Evolutionary conservation across 1,140 invertebrate species (phyloP).

Genomic region (Tetragnatha versicolor): DNA sequence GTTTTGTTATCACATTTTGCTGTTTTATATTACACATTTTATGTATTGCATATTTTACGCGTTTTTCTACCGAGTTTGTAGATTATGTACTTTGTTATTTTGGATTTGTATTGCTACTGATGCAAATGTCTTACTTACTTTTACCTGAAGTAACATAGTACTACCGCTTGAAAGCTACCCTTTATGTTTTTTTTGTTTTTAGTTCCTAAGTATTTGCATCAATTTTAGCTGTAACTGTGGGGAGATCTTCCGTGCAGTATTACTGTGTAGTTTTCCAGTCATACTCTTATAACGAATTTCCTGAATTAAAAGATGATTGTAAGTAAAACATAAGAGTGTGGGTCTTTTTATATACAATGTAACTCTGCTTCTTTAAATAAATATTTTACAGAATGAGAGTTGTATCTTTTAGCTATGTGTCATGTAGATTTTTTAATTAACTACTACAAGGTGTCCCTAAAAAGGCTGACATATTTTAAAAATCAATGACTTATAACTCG

Average conservation of each 20-base stretch:
- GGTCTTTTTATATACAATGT: constrained; percentile 33
- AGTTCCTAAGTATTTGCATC: constrained; percentile 33
- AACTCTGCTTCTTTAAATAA: constrained; percentile 47
- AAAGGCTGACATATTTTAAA: not conserved
- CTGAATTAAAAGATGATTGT: not conserved
- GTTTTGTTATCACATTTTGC: constrained; percentile 15
- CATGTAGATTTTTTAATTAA: not conserved
- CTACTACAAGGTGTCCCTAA: not conserved
- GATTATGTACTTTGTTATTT: not conserved
- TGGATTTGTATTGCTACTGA: not conserved
- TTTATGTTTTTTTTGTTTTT: constrained; percentile 32
- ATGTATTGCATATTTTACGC: constrained; percentile 1
- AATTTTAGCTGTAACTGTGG: constrained; percentile 17
- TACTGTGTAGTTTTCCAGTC: constrained; percentile 11
- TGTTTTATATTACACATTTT: not conserved
- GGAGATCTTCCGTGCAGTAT: constrained; percentile 15
- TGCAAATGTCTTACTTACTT: constrained; percentile 2
- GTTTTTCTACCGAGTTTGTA: constrained; percentile 2
- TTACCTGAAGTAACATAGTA: not conserved
- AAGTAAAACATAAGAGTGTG: not conserved
- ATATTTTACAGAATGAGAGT: constrained; percentile 25
- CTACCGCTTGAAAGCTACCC: not conserved
- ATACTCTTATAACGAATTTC: not conserved
- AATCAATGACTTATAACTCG: not conserved
- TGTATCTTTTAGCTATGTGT: not conserved